Base-by-base conservation (phyloP, 2,888 invertebrate genomes). In the Melinaea marsaeus region DNA sequence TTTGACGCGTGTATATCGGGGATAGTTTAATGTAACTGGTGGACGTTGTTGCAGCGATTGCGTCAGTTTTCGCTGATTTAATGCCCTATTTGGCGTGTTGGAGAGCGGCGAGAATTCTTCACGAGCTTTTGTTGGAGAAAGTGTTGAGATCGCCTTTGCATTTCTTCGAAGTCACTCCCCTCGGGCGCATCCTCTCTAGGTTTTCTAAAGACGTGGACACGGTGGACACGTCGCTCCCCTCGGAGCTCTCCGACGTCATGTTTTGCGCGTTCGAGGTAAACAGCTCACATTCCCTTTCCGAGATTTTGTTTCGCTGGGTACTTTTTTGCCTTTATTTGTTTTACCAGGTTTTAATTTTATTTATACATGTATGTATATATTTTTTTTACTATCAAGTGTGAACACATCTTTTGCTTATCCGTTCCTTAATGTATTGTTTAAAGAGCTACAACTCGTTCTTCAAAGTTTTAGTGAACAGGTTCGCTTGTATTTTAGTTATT, bases 111-210 rank as follows among this genome's bases (percentile, higher is more conserved):
- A 83, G 80, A 76, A 77, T 85, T 60, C 86, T 94, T 78, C 94
- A 94, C 88, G 80, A 83, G 69, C 78, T 82, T 57, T 85, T 95
- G 81, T 86, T 96, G 77, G 75, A 79, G 62, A 92, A 92, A 77
- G 92, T 95, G 70, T 79, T 95, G 71, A 92, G 92, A 78, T 92
- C 93, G 76, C 95, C 95, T 62, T 92, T 95, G 89, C 92, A 93
- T 78, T 93, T 95, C 90, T 96, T 95, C 88, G 96, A 96, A 84
- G 94, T 93, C 74, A 96, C 95, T 62, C 96, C 96, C 55, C 74
- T 93, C 71, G 96, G 96, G 81, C 92, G 96, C 73, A 93, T 96
- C 74, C 89, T 96, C 65, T 80, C 93, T 88, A 92, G 95, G 83
- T 95, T 95, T 88, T 93, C 94, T 83, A 94, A 94, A 93, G 95